Evolutionary conservation across 2,888 invertebrate genomes (phyloP).

Genomic region (Epiblema foenella): DNA sequence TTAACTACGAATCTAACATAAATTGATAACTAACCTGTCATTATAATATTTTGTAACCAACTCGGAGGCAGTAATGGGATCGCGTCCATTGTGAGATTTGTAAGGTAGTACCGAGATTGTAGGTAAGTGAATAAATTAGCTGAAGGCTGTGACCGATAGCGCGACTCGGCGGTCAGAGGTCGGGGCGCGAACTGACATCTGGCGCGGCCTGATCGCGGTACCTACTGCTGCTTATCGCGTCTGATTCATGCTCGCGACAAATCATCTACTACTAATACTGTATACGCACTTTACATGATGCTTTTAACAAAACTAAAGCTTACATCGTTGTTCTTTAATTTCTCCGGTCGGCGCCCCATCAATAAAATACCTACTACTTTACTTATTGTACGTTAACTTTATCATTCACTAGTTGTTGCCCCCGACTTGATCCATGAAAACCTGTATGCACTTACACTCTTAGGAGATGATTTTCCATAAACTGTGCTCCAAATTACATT

Average conservation of each 20-base stretch:
- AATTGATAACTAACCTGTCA: slow-evolving; percentile 47
- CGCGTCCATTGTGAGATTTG: slow-evolving; percentile 57
- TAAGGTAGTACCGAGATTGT: slow-evolving; percentile 14
- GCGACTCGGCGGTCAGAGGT: slow-evolving; percentile 75
- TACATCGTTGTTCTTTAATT: no score
- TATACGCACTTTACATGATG: slow-evolving; percentile 1
- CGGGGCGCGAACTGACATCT: slow-evolving; percentile 63
- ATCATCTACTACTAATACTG: slow-evolving; percentile 22
- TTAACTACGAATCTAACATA: background rate
- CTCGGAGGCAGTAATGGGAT: slow-evolving; percentile 57
- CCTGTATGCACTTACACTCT: no score
- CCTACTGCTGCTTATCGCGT: slow-evolving; percentile 59
- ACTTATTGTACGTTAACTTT: background rate
- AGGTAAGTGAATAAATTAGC: slow-evolving; percentile 11
- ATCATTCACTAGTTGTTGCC: no score
- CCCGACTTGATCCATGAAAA: no score
- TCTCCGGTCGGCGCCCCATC: no score
- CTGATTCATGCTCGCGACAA: slow-evolving; percentile 61
- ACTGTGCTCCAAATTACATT: no score
- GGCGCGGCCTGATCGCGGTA: slow-evolving; percentile 48
- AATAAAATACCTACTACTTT: background rate
- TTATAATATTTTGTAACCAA: slow-evolving; percentile 68
- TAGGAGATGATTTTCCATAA: no score
- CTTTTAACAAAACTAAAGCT: background rate
- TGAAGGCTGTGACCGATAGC: slow-evolving; percentile 38